Base-by-base conservation (phyloP, 2,888 invertebrate species). In the Caenorhabditis doughertyi region DNA sequence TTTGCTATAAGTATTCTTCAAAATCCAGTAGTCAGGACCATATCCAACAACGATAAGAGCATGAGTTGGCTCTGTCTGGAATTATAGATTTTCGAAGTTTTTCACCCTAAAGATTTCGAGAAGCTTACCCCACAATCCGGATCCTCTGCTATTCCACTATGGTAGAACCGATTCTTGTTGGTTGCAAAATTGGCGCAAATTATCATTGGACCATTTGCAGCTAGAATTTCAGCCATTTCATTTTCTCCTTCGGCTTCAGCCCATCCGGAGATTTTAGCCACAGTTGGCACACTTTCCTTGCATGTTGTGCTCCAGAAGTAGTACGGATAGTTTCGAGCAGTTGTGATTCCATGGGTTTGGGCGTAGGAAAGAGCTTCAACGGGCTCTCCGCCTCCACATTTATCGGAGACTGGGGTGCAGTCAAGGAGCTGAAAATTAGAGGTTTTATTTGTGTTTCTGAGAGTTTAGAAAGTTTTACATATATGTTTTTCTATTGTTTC, bases 131-230 rank as follows among this genome's bases (percentile, higher is more conserved):
- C 68, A 23, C 80, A 80, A 16, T 68, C 73, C 32, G 80, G 73
- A 35, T 73, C 73, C 49, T 80, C 80, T 5, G 80, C 73, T 27
- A 73, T 68, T 47, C 74, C 62, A 39, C 62, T 42, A 27, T 42
- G 67, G 55, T 80, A 80, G 60, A 80, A 80, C 11, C 73, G 29
- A 23, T 80, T 80, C 62, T 68, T 62, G 16, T 80, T 73, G 9
- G 58, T 73, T 16, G 80, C 80, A 47, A 80, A 80, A 21, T 80
- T 80, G 49, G 73, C 80, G 21, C 80, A 73, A 21, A 80, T 62
- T 23, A 80, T 53, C 51, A 73, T 53, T 32, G 73, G 73, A 8
- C 80, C 80, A 1, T n/a, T 51, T 0, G 27, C 8, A 3, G 67
- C 80, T 3, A 80, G 60, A 13, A 80, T 35, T 18, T 32, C 1